phyloP scores from a whole-genome alignment of 2,888 invertebrate genomes.

The Litoditis marina region DNA sequence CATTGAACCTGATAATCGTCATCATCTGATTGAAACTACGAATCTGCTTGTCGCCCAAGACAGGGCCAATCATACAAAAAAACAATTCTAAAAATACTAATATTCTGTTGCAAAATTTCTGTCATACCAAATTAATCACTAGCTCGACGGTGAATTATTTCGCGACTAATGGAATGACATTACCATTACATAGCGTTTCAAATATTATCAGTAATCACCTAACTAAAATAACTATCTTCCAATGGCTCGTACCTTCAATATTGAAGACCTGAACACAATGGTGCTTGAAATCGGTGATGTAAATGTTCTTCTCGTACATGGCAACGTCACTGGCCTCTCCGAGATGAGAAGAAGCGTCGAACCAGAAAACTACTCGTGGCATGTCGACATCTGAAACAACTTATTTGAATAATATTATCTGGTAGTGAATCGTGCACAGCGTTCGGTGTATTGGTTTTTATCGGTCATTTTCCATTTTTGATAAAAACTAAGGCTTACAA shows the following conservation, averaged over 20 bases:
- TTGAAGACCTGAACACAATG: slow-evolving; percentile 54
- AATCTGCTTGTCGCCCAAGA: too few species aligned
- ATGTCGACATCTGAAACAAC: slow-evolving; percentile 28
- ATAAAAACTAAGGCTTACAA: too few species aligned
- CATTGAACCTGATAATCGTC: too few species aligned
- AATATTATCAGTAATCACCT: neutral
- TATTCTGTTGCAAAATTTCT: too few species aligned
- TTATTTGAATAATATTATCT: neutral
- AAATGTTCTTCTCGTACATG: slow-evolving; percentile 48
- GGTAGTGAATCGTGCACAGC: neutral
- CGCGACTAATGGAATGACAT: too few species aligned
- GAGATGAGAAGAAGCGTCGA: slow-evolving; percentile 41
- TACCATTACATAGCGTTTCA: neutral
- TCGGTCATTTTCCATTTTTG: neutral
- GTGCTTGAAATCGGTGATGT: slow-evolving; percentile 55
- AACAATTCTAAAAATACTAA: too few species aligned
- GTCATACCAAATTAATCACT: too few species aligned
- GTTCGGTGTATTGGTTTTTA: neutral
- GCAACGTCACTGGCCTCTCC: slow-evolving; percentile 53
- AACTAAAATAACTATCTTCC: too few species aligned
- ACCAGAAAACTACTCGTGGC: slow-evolving; percentile 38
- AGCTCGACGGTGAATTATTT: too few species aligned
- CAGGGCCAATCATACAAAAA: too few species aligned
- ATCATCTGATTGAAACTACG: too few species aligned
- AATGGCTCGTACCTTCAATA: slow-evolving; percentile 45